These are phyloP conservation scores for Eulemur albifrons DNA, from an alignment of 2,797 vertebrate species.

Conservation along the genomic window DNA sequence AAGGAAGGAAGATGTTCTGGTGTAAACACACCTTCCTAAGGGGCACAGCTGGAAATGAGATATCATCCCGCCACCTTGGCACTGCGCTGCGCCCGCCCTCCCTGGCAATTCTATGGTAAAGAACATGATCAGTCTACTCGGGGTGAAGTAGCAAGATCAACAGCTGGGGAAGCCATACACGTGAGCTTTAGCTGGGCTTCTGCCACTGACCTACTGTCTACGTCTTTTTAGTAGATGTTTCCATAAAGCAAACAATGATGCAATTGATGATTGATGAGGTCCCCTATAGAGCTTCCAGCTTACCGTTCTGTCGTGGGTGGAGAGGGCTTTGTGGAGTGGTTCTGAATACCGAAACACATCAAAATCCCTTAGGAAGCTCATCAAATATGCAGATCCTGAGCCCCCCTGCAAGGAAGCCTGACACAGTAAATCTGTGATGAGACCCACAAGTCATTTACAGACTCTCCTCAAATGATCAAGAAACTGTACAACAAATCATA, in stretches of 20 bases:
- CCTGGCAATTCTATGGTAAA: not conserved
- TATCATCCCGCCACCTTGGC: accelerated
- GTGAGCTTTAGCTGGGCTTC: not conserved
- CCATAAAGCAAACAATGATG: not conserved
- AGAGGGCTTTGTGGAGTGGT: not conserved
- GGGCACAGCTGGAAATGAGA: accelerated
- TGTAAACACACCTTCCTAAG: not conserved
- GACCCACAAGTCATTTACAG: not conserved
- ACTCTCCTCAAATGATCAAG: not conserved
- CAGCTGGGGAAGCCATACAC: accelerated
- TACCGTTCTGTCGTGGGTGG: accelerated
- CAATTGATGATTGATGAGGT: not conserved
- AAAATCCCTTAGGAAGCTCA: accelerated
- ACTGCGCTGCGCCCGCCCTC: accelerated
- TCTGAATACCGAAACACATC: accelerated
- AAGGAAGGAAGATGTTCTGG: not conserved
- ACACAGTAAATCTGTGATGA: not conserved
- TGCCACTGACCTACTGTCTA: no score
- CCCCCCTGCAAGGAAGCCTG: not conserved
- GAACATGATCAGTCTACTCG: accelerated
- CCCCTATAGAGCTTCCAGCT: not conserved
- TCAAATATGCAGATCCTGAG: not conserved
- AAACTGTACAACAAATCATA: not conserved
- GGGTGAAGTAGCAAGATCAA: not conserved
- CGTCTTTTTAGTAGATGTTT: not conserved